phyloP scores from a whole-genome alignment of 2,797 vertebrate genomes.

The Petrocephalus schoutedeni region DNA sequence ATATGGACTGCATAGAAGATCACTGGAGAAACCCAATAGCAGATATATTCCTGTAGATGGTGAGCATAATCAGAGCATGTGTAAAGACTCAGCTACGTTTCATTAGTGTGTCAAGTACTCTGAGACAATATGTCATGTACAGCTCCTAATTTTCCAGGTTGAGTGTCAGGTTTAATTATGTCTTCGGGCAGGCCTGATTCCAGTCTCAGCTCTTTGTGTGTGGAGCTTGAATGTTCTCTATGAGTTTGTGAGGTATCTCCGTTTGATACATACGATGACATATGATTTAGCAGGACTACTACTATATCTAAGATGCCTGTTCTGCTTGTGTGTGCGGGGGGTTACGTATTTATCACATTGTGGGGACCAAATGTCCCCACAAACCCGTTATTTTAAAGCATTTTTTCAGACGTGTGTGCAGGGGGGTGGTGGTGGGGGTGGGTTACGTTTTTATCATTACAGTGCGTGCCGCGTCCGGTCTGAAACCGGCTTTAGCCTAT shows the following conservation, averaged over 20 bases:
- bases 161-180: constrained; percentile 3
- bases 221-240: background rate
- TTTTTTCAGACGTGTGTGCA: background rate
- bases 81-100: background rate
- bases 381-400: background rate
- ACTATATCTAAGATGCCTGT: background rate
- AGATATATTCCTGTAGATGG: background rate
- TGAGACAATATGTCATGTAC: background rate
- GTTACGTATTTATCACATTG: background rate
- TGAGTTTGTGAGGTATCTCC: background rate
- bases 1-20: background rate
- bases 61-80: background rate
- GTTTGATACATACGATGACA: background rate
- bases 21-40: background rate
- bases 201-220: background rate
- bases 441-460: too few species aligned
- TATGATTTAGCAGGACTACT: background rate
- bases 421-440: too few species aligned
- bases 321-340: background rate
- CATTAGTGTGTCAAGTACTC: background rate
- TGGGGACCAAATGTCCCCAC: background rate
- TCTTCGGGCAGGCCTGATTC: background rate
- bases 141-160: constrained; percentile 8
- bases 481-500: too few species aligned
- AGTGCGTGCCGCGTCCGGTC: too few species aligned